Conservation (phyloP, 2,113 vertebrate species). For the Epinephelus cyanopodus region DNA sequence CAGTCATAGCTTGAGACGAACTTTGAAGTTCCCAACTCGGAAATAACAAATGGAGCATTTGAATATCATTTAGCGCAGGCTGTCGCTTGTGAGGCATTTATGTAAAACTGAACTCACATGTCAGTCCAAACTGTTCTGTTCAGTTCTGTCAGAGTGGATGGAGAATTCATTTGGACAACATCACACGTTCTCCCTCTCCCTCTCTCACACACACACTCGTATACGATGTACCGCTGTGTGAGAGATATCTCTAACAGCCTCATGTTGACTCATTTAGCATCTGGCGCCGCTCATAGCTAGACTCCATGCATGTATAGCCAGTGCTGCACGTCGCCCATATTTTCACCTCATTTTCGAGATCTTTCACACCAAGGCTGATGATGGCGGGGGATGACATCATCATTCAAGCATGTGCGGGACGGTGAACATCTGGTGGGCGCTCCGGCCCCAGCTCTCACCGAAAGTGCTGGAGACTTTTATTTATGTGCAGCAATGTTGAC, state of each 20-base stretch:
- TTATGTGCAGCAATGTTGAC: conserved; percentile 48
- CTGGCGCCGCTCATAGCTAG: conserved; percentile 65
- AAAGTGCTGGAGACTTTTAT: conserved; percentile 38
- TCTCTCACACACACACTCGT: conserved; percentile 16
- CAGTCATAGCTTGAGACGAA: conserved; percentile 27
- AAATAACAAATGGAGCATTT: conserved; percentile 21
- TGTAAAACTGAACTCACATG: conserved; percentile 36
- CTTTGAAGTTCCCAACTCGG: conserved; percentile 39
- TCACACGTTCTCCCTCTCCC: neutral
- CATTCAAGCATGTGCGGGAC: conserved; percentile 9
- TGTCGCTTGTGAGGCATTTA: conserved; percentile 36
- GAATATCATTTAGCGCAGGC: conserved; percentile 38
- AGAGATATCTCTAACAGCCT: conserved; percentile 71
- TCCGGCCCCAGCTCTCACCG: neutral
- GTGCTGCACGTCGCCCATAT: conserved; percentile 39
- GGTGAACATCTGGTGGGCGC: conserved; percentile 49
- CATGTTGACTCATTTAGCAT: conserved; percentile 80
- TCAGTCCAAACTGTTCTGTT: conserved; percentile 44
- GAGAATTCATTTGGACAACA: conserved; percentile 44
- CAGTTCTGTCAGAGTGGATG: conserved; percentile 12
- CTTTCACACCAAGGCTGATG: conserved; percentile 56
- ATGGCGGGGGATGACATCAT: conserved; percentile 56
- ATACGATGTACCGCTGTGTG: conserved; percentile 49
- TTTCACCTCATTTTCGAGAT: conserved; percentile 66
- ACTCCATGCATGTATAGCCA: conserved; percentile 31